These are phyloP conservation scores for Peromyscus polionotus DNA, from an alignment of 2,113 vertebrate species.

Conservation along the genomic window DNA sequence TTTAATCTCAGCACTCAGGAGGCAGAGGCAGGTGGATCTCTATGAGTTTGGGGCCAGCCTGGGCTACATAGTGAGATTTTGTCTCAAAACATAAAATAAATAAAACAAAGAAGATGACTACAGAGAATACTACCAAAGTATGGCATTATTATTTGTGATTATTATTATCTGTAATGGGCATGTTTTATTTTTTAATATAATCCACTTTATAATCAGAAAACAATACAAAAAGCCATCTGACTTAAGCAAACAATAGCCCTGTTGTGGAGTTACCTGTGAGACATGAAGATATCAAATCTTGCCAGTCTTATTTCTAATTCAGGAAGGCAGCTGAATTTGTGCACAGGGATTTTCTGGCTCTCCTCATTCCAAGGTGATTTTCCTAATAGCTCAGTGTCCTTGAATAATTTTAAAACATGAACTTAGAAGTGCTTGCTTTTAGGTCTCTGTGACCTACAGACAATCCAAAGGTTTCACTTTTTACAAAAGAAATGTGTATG, in stretches of 20 bases:
- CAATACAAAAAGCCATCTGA: background rate
- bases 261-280: conserved; percentile 31
- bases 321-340: conserved; percentile 10
- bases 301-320: background rate
- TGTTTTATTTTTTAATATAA: conserved; percentile 56
- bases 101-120: conserved; percentile 33
- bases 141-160: background rate
- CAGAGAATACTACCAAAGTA: conserved; percentile 27
- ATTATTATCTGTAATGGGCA: conserved; percentile 19
- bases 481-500: conserved; percentile 41
- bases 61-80: background rate
- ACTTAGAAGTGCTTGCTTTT: conserved; percentile 47
- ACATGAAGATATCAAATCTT: background rate
- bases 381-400: background rate
- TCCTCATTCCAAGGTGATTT: conserved; percentile 43
- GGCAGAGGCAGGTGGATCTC: background rate
- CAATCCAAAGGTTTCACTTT: conserved; percentile 14
- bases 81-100: background rate
- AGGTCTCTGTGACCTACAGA: conserved; percentile 44
- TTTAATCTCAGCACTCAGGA: background rate
- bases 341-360: conserved; percentile 12
- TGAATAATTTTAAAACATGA: background rate
- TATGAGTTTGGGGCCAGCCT: background rate
- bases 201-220: conserved; percentile 43
- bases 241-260: background rate